Conservation (phyloP, 2,797 vertebrate genomes). For the Lutjanus campechanus region DNA sequence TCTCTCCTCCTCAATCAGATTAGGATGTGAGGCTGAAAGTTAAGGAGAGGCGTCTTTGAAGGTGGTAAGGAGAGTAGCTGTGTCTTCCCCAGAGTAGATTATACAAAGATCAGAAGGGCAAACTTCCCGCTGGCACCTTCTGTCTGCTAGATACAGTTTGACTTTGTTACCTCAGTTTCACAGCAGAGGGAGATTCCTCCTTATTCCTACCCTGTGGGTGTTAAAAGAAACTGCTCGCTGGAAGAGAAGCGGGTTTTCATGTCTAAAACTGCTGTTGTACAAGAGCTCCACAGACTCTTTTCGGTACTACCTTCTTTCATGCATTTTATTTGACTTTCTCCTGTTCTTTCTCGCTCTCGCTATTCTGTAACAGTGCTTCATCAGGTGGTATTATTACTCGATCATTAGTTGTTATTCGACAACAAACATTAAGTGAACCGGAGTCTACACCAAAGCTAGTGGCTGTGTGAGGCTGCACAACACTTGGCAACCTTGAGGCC, state of each 20-base stretch:
- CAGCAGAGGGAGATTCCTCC: conserved; percentile 67
- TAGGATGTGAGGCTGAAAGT: conserved; percentile 65
- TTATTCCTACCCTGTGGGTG: conserved; percentile 53
- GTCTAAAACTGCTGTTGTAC: conserved; percentile 15
- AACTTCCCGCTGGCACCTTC: conserved; percentile 74
- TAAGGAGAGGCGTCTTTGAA: conserved; percentile 58
- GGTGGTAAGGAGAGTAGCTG: conserved; percentile 67
- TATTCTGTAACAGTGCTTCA: background rate
- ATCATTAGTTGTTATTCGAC: background rate
- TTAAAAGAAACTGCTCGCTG: conserved; percentile 47
- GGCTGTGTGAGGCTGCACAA: too few relatives aligned
- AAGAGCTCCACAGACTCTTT: conserved; percentile 14
- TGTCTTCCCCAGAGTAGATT: conserved; percentile 70
- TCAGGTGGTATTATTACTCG: background rate
- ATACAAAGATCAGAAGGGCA: conserved; percentile 72
- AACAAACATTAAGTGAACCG: background rate
- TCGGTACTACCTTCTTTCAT: background rate
- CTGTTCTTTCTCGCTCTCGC: background rate
- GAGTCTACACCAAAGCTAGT: background rate
- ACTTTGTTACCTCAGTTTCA: conserved; percentile 74
- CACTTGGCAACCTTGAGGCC: too few relatives aligned
- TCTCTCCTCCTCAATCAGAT: conserved; percentile 69
- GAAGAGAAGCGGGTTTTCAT: conserved; percentile 29
- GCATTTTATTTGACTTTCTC: background rate
- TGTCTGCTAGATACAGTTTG: conserved; percentile 76